Base-by-base conservation (phyloP, 2,888 invertebrate species). In the Torymus tubicola region DNA sequence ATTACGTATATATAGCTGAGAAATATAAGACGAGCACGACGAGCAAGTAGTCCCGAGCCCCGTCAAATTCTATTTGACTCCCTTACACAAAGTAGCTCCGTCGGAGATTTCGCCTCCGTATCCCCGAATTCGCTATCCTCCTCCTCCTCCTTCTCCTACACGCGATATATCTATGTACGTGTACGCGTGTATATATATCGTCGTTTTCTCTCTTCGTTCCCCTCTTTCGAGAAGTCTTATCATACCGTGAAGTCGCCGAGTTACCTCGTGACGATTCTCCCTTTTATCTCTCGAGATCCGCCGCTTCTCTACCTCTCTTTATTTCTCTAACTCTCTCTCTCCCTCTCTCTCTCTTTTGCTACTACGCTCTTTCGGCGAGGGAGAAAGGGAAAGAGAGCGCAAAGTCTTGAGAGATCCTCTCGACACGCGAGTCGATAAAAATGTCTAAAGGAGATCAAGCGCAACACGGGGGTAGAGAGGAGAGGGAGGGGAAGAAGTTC, bases 231-330 rank as follows among this genome's bases (percentile, higher is more conserved):
- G 69, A 70, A 79, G 79, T 74, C 74, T 79, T 79, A 79, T 79
- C 79, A 70, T 74, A 79, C 71, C 67, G 73, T 79, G 21, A 79
- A 79, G 63, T 78, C 67, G 24, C 52, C 72, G 78, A 78, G 71
- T 78, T 78, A 78, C 72, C 78, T 74, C 73, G 73, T 73, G 78
- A 79, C 74, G 69, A 79, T 79, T 79, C 69, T 63, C 78, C 57
- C 63, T 79, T 79, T 79, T 73, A 78, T 79, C 64, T 75, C 61
- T 64, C 58, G 67, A 67, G 67, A 78, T 72, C 72, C 72, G 60
- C 14, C 67, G 55, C 53, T 50, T 53, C 61, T 50, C 60, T 42
- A 50, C 60, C 50, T 57, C 31, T 3, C 58, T 69, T 16, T 21
- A 61, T 50, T 18, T 21, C 16, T 57, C 21, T 53, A n/a, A n/a